Percentiles rank a stretch among this genome's conserved stretches.
phyloP scores from a whole-genome alignment of 2,113 vertebrate species.

The Crotalus viridis region DNA sequence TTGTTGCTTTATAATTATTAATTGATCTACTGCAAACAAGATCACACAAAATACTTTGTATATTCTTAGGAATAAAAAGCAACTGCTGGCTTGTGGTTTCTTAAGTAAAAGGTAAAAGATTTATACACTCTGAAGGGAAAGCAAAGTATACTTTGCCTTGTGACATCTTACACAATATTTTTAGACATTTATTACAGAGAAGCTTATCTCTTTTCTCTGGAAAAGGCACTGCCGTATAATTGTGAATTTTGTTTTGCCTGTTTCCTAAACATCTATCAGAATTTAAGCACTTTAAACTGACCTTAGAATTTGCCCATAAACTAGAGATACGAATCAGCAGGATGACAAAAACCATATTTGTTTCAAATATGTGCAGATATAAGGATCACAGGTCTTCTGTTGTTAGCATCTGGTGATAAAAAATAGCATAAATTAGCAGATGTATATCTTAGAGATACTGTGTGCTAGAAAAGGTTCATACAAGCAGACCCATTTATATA shows the following conservation, averaged over 20 bases:
- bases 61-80: not conserved
- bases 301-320: not conserved
- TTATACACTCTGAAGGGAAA: not conserved
- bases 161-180: not conserved
- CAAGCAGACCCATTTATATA: not conserved
- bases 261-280: slow-evolving; percentile 27
- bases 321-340: not conserved
- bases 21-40: slow-evolving; percentile 26
- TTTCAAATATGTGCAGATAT: not conserved
- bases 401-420: slow-evolving; percentile 14
- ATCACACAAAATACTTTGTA: not conserved
- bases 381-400: not conserved
- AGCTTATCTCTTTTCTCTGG: slow-evolving; percentile 10
- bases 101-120: not conserved
- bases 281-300: slow-evolving; percentile 15
- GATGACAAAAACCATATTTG: slow-evolving; percentile 25
- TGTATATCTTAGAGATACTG: not conserved
- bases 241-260: not conserved
- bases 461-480: not conserved
- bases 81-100: not conserved
- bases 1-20: not conserved
- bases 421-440: slow-evolving; percentile 3
- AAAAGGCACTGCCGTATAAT: slow-evolving; percentile 1
- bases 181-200: slow-evolving; percentile 3
- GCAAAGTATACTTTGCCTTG: slow-evolving; percentile 7